These are phyloP conservation scores for Heliothis virescens DNA, from an alignment of 1,140 invertebrate genomes.

Conservation along the genomic window DNA sequence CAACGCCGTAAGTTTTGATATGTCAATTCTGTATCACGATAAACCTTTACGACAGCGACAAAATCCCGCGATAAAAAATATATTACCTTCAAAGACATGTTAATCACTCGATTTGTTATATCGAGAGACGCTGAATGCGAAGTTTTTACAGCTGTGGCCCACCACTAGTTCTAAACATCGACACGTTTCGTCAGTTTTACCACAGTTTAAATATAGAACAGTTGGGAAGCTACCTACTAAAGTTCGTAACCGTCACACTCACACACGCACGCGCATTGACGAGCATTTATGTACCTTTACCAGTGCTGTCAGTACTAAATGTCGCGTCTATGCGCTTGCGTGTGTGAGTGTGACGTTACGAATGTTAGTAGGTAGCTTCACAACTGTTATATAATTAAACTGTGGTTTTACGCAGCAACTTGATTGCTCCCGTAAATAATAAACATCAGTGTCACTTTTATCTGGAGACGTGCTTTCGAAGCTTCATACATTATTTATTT, in stretches of 20 bases:
- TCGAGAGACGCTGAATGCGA: background rate
- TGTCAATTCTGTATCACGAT: too few relatives aligned
- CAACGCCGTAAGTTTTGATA: background rate
- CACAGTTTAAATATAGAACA: too few relatives aligned
- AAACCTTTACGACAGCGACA: background rate
- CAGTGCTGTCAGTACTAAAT: too few relatives aligned
- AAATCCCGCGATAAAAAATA: background rate
- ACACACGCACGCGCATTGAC: too few relatives aligned
- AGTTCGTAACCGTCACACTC: too few relatives aligned
- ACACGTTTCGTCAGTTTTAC: constrained; percentile 36
- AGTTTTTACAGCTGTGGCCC: constrained; percentile 12
- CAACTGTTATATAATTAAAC: too few relatives aligned
- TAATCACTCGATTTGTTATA: background rate
- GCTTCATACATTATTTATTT: constrained; percentile 77
- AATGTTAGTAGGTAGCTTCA: too few relatives aligned
- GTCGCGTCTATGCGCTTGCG: too few relatives aligned
- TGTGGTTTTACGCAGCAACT: constrained; percentile 22
- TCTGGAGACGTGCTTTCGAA: constrained; percentile 43
- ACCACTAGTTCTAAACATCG: constrained; percentile 1
- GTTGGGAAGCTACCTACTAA: too few relatives aligned
- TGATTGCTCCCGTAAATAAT: constrained; percentile 44
- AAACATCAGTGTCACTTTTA: constrained; percentile 42
- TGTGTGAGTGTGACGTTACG: too few relatives aligned
- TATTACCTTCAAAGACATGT: background rate
- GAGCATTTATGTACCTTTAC: too few relatives aligned